Base-by-base conservation (phyloP, 35 echinoderm and acorn worm genomes). In the Nesometra sesokonis region DNA sequence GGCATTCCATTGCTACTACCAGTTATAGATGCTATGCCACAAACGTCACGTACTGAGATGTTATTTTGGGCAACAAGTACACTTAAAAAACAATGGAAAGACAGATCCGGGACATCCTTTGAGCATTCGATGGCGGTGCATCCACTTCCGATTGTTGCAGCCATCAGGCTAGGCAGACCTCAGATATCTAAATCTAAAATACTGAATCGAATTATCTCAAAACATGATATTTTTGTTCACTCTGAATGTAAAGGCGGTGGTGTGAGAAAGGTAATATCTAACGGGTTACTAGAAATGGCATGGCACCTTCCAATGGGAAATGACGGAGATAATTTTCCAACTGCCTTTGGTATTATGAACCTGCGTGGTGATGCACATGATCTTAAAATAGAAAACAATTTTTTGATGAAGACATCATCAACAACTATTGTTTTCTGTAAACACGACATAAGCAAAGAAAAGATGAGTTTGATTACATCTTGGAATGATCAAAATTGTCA, bases 181-280 rank as follows among this genome's bases (percentile, higher is more conserved):
- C 7, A 67, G 52, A 9, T 67, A 19, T 67, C 52, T 13, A 67
- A 67, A 19, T 67, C 52, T 2, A 67, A 67, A 67, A 67, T 67
- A 67, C 52, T 67, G 0, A 67, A 47, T 29, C 23, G 23, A 32
- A 33, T 47, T 46, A 33, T 32, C 15, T 85, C 83, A 29, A 67
- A 86, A 30, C 47, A 76, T 33, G 52, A 76, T 67, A 30, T 27
- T 15, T 86, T 86, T 46, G 67, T 86, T 47, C 39, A 52, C 29
- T 29, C 15, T 13, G 32, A 76, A 52, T 76, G 37, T 46, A 23
- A 0, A 43, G n/a, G n/a, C n/a, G n/a, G n/a, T n/a, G 30, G 27
- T 29, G 83, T 43, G n/a, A 9, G 21, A 15, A 86, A 32, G 32
- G 32, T 23, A 7, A 7, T 84, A 0, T 46, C 82, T 11, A 39